phyloP scores from a whole-genome alignment of 2,888 invertebrate genomes.

The Graphium colonna region DNA sequence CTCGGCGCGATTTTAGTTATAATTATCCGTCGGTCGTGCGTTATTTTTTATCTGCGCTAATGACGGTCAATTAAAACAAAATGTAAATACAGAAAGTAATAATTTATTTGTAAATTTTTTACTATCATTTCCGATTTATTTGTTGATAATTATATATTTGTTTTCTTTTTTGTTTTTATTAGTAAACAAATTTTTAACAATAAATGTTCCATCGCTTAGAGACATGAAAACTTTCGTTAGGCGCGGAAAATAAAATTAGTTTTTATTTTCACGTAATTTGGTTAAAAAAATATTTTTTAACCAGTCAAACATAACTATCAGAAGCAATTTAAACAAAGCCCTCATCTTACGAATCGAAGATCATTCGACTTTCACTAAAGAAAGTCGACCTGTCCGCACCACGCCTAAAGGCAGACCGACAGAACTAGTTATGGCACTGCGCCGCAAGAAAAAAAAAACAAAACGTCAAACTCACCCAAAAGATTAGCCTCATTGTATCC shows the following conservation, averaged over 20 bases:
- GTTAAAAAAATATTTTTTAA: neutral
- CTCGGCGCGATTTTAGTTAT: conserved; percentile 33
- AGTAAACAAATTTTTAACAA: too few species aligned
- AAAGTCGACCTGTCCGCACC: conserved; percentile 45
- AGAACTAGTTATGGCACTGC: conserved; percentile 16
- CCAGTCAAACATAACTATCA: conserved; percentile 34
- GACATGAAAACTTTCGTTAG: too few species aligned
- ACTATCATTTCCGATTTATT: too few species aligned
- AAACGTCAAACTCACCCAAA: conserved; percentile 63
- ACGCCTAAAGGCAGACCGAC: conserved; percentile 24
- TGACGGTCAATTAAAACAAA: too few species aligned
- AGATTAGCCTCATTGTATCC: conserved; percentile 74
- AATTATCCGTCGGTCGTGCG: conserved; percentile 1
- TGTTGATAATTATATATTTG: too few species aligned
- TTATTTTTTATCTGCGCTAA: conserved; percentile 7
- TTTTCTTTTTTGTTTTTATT: too few species aligned
- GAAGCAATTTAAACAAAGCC: conserved; percentile 47
- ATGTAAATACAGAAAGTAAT: too few species aligned
- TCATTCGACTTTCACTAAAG: conserved; percentile 60
- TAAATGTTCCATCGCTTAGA: too few species aligned
- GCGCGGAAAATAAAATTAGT: too few species aligned
- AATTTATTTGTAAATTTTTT: too few species aligned
- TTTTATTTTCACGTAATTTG: too few species aligned
- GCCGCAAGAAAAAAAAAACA: conserved; percentile 22
- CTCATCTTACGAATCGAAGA: conserved; percentile 47